These are phyloP conservation scores for Hermetia illucens DNA, from an alignment of 1,140 invertebrate genomes.

Conservation along the genomic window DNA sequence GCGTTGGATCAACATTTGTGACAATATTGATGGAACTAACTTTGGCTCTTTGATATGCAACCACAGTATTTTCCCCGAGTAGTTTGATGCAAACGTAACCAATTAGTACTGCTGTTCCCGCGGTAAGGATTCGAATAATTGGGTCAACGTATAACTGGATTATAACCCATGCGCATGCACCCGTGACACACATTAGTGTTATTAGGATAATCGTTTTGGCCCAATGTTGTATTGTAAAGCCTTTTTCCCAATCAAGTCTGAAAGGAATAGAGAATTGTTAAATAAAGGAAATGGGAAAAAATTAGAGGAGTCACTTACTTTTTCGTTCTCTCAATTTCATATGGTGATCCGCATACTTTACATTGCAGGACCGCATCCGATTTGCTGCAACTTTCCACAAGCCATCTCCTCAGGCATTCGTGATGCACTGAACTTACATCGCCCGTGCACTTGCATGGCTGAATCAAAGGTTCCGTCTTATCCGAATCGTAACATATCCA, in stretches of 20 bases:
- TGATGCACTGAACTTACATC: constrained; percentile 85
- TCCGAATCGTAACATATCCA: constrained; percentile 89
- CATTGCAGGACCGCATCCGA: constrained; percentile 47
- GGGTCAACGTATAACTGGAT: constrained; percentile 67
- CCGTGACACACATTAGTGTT: constrained; percentile 58
- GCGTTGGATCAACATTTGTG: constrained; percentile 18
- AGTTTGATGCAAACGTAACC: constrained; percentile 73
- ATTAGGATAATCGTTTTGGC: constrained; percentile 45
- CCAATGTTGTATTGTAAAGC: constrained; percentile 70
- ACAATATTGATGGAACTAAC: constrained; percentile 76
- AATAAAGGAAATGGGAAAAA: background rate
- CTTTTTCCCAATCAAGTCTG: constrained; percentile 63
- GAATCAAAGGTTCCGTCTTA: constrained; percentile 66
- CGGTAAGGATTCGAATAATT: constrained; percentile 60
- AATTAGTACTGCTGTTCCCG: constrained; percentile 63
- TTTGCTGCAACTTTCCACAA: constrained; percentile 50
- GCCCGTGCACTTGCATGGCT: constrained; percentile 79
- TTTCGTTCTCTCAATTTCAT: constrained; percentile 54
- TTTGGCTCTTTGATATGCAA: constrained; percentile 75
- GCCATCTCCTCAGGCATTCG: constrained; percentile 79
- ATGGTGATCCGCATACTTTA: constrained; percentile 65
- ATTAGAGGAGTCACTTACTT: constrained; percentile 25
- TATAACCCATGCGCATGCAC: constrained; percentile 63
- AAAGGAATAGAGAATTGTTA: constrained; percentile 5
- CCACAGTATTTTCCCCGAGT: constrained; percentile 69